Base-by-base conservation (phyloP, 2,888 invertebrate genomes). In the Vannuccia rotundouncinata region DNA sequence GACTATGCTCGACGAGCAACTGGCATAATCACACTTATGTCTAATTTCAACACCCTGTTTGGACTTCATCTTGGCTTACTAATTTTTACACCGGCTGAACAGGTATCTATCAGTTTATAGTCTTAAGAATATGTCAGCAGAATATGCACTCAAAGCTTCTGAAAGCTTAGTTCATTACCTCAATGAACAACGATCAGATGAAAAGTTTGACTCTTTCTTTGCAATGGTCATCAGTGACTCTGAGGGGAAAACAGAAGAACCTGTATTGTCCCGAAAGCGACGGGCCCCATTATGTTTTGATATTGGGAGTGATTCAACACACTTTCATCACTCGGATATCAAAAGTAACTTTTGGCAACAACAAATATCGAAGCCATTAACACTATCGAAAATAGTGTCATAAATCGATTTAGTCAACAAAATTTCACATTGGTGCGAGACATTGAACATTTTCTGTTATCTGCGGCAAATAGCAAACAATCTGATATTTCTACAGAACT, bases 81-180 rank as follows among this genome's bases (percentile, higher is more conserved):
- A 45, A 45, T 66, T 66, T 66, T 66, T 66, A 66, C 66, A 66
- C 66, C 66, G 22, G 66, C 66, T 66, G 66, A 66, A 66, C 66
- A 66, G 66, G 66, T 66, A 66, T 66, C 66, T 22, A 66, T 22
- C 66, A 66, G 66, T 66, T 66, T 66, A 66, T 27, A 66, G 66
- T 66, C 66, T 13, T 22, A 66, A 17, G 45, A 45, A 10, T 10
- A 10, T 5, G 5, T 17, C 17, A 17, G 10, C 5, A 17, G 17
- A 45, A 45, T 10, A 10, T 45, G 10, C 45, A 10, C 17, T 17
- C 5, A 45, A 45, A 17, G 10, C 17, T 45, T 17, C 5, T 45
- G 17, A 45, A 45, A 45, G 45, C 45, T 45, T 45, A 45, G 45
- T 45, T 5, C 45, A 45, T 45, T 45, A 45, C 45, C 45, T 45